These are phyloP conservation scores for Anaspis maculata DNA, from an alignment of 2,888 invertebrate species.

Conservation along the genomic window DNA sequence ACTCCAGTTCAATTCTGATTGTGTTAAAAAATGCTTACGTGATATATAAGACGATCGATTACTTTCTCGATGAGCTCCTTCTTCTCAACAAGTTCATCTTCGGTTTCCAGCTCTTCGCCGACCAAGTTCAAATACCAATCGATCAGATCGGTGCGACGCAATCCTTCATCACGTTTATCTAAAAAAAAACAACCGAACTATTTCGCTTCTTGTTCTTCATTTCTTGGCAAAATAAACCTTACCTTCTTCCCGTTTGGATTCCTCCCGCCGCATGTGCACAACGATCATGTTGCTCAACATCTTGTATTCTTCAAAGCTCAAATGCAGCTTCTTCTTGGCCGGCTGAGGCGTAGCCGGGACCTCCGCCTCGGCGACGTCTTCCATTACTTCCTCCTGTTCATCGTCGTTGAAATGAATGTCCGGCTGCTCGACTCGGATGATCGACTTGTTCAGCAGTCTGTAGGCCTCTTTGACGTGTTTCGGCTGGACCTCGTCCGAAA, in stretches of 20 bases:
- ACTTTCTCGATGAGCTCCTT: slow-evolving; percentile 90
- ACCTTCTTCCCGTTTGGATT: slow-evolving; percentile 61
- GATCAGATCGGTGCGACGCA: slow-evolving; percentile 72
- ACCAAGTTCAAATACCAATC: slow-evolving; percentile 91
- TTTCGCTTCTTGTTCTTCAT: not conserved
- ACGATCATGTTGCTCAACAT: slow-evolving; percentile 86
- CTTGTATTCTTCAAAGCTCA: slow-evolving; percentile 93
- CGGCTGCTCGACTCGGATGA: slow-evolving; percentile 95
- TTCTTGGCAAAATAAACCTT: slow-evolving; percentile 12
- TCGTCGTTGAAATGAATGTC: slow-evolving; percentile 90
- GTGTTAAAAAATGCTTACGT: too few species aligned
- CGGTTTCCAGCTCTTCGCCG: slow-evolving; percentile 79
- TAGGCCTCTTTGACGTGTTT: slow-evolving; percentile 90
- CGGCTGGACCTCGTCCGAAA: slow-evolving; percentile 77
- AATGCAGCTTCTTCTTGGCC: slow-evolving; percentile 62
- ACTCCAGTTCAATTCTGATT: too few species aligned
- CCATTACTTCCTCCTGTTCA: slow-evolving; percentile 38
- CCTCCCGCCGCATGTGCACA: slow-evolving; percentile 79
- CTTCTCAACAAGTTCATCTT: slow-evolving; percentile 81
- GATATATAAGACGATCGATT: slow-evolving; percentile 80
- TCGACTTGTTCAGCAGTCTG: slow-evolving; percentile 83
- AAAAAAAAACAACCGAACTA: not conserved
- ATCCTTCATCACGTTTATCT: slow-evolving; percentile 49
- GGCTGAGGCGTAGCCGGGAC: slow-evolving; percentile 37
- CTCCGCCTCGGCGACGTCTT: slow-evolving; percentile 28